Evolutionary conservation across 2,888 invertebrate genomes (phyloP), one percentile per base, ranked within the genome.

Genomic region (Drosophila kambysellisi): DNA sequence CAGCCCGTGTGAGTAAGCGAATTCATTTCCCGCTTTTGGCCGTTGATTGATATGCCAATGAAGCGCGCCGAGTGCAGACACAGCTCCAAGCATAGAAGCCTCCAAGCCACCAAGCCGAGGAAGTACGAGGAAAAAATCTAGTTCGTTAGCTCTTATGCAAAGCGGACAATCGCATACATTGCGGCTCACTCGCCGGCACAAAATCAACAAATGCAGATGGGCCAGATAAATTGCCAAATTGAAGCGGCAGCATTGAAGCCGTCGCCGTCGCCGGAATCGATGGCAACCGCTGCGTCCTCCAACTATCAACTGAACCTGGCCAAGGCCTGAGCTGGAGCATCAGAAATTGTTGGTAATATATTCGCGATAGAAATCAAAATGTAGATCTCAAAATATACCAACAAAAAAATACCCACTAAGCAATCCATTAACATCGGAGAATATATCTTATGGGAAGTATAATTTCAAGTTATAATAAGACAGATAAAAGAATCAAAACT

Each of bases 11-110:
- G 87, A 86, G 83, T 78, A 81, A 88, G 83, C 81, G 81, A 85
- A 85, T 85, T 88, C 85, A 88, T 85, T 84, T 88, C 83, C 88
- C 81, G 83, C 79, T 88, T 82, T 84, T 71, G 76, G 72, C 76
- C 83, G 83, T 85, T 85, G 85, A 85, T 85, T 85, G 85, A 85
- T 85, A 85, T 85, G 85, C 85, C 85, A 85, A 88, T 82, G 85
- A 81, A 85, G 85, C 81, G 76, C 43, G 62, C 79, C 74, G 70
- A 78, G 64, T 74, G 74, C 78, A 78, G 77, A 74, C 74, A 70
- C 61, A 76, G 68, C 61, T 37, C 43, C 39, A 68, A 73, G 41
- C 41, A 41, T 2, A 46, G 25, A 46, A 46, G 59, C 60, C 50
- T 57, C 43, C 62, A 46, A 51, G 29, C 67, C 67, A 25, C 61